Evolutionary conservation across 2,113 vertebrate species (phyloP), one percentile per base, ranked within the genome.

Genomic region (Dicrurus megarhynchus): DNA sequence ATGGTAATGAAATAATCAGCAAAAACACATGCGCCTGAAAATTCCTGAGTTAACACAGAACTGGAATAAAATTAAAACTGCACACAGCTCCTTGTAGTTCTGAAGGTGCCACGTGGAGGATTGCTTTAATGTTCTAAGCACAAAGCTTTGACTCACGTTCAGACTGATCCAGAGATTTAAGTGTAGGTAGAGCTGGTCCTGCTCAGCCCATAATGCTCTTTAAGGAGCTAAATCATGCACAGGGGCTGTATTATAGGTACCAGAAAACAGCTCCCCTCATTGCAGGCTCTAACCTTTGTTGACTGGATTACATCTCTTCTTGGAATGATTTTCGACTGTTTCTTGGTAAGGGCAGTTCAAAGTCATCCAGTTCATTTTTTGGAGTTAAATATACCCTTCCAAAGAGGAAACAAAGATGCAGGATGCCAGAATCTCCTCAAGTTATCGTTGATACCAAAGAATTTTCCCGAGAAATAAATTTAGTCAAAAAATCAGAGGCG

Each of bases 201-300:
- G 17, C 78, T 91, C 75, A 89, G 83, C 64, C 81, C 39, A 33
- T 90, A 91, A 93, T 73, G 39, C 84, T 95, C 87, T 80, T 90
- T 65, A 77, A 57, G 71, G 42, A 85, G 77, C 57, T 92, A 21
- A 82, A 37, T 68, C 41, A 53, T 57, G 53, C 52, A 8, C 44
- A 79, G 65, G 44, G 70, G 50, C 50, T 22, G n/a, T 9, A 42
- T 82, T 75, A 42, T 16, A 56, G 41, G 13, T 11, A 33, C 53
- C 65, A 88, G 61, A 76, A 91, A 75, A n/a, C 49, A 91, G 52
- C 46, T 82, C 70, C 59, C 42, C 30, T 70, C 55, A 73, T 50
- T 76, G 59, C 24, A 15, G 41, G 16, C 23, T 89, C 46, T 20
- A 74, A 39, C 19, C 63, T 77, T 74, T 65, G 18, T 11, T 60